These are phyloP conservation scores for Oophaga pumilio DNA, from an alignment of 2,113 vertebrate genomes.

Conservation along the genomic window DNA sequence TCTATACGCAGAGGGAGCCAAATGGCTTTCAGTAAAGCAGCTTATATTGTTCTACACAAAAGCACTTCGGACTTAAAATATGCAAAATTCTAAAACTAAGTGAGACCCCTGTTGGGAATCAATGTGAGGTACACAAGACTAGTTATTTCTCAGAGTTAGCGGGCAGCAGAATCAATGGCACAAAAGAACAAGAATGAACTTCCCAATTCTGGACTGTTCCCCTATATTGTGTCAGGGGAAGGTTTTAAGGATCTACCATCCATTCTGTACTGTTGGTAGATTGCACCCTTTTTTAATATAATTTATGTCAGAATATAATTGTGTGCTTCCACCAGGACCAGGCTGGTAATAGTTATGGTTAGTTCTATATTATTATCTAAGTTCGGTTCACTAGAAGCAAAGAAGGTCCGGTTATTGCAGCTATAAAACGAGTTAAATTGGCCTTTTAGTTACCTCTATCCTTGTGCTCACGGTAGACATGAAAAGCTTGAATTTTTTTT, in stretches of 20 bases:
- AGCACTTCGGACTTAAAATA: not conserved
- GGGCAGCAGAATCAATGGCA: not conserved
- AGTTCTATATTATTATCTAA: not conserved
- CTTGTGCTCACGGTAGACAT: not conserved
- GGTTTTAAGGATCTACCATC: not conserved
- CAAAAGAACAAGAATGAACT: not conserved
- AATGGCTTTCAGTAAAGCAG: constrained; percentile 13
- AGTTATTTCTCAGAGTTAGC: not conserved
- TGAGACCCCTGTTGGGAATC: not conserved
- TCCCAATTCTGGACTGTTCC: not conserved
- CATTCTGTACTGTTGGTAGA: not conserved
- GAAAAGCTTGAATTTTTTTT: not conserved
- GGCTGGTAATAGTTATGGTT: not conserved
- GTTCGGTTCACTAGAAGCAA: not conserved
- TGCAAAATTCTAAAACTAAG: not conserved
- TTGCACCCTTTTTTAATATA: not conserved
- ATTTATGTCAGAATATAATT: not conserved
- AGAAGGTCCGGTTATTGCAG: not conserved
- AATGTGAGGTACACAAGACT: not conserved
- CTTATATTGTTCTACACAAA: not conserved
- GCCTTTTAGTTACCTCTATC: not conserved
- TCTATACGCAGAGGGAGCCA: not conserved
- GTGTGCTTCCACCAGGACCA: not conserved
- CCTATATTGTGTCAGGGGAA: not conserved
- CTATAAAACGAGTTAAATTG: not conserved